Base-by-base conservation (phyloP, 2,888 invertebrate species). In the Drosophila pullipes region DNA sequence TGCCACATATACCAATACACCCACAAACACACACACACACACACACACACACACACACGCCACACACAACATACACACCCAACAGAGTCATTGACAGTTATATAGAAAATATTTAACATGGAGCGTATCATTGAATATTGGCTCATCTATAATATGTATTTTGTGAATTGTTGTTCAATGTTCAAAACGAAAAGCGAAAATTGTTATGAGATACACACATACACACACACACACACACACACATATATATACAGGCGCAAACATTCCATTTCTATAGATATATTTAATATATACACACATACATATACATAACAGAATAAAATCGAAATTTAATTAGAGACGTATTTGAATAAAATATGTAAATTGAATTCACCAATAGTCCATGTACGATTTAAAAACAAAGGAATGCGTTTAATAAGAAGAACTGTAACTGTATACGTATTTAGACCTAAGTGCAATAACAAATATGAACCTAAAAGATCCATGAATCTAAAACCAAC, bases 381-480 rank as follows among this genome's bases (percentile, higher is more conserved):
- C 67, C 74, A 61, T 76, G 52, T 70, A 71, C 72, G 69, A 74
- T 70, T 75, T 68, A 59, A 73, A 69, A 67, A 76, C 57, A 74
- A 64, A 50, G 52, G 66, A 72, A 73, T 76, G 81, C 82, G 80
- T 88, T 88, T 76, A 73, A 68, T 77, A 74, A 68, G 62, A 82
- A 82, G 62, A 82, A 84, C 70, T 85, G 78, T 86, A 86, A 88
- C 80, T 80, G 89, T 85, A 83, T 83, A 83, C 85, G 83, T 83
- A 83, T 83, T 85, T 83, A 83, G 83, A 76, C 67, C 69, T 83
- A 83, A 83, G 83, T 83, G 83, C 85, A 83, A 83, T 83, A 83
- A 72, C 39, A 76, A 72, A 79, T 66, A 76, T 68, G 70, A 69
- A 69, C 57, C 70, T 55, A 63, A 68, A 63, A 62, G 65, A 81